These are phyloP conservation scores for Lepidurus arcticus DNA, from an alignment of 1,140 invertebrate species.

Conservation along the genomic window DNA sequence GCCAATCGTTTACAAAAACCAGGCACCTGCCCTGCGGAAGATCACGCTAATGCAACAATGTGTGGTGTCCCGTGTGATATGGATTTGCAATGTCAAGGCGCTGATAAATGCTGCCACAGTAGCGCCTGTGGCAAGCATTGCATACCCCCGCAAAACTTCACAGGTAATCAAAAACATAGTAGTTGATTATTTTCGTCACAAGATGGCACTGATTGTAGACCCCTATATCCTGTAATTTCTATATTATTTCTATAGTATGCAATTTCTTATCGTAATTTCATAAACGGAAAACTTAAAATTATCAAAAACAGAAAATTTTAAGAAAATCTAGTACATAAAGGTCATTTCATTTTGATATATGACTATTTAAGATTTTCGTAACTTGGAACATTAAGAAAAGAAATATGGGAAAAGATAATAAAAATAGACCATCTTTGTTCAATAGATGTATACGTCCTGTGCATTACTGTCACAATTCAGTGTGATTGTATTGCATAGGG, in stretches of 20 bases:
- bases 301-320: not conserved
- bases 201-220: not conserved
- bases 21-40: conserved; percentile 55
- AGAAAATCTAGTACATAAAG: too few relatives aligned
- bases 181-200: too few relatives aligned
- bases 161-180: conserved; percentile 44
- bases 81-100: conserved; percentile 69
- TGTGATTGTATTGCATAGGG: not conserved
- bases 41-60: conserved; percentile 38
- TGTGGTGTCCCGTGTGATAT: conserved; percentile 63
- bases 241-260: too few relatives aligned
- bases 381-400: too few relatives aligned
- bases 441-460: too few relatives aligned
- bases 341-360: too few relatives aligned
- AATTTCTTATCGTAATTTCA: too few relatives aligned
- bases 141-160: conserved; percentile 60
- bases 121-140: conserved; percentile 59
- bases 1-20: conserved; percentile 65
- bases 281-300: too few relatives aligned
- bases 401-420: too few relatives aligned
- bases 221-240: too few relatives aligned
- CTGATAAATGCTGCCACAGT: conserved; percentile 71
- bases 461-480: not conserved
- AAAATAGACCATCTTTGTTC: too few relatives aligned
- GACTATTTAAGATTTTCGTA: too few relatives aligned